Evolutionary conservation across 1,140 invertebrate genomes (phyloP), one percentile per base, ranked within the genome.

Genomic region (Drosophila quadrilineata): DNA sequence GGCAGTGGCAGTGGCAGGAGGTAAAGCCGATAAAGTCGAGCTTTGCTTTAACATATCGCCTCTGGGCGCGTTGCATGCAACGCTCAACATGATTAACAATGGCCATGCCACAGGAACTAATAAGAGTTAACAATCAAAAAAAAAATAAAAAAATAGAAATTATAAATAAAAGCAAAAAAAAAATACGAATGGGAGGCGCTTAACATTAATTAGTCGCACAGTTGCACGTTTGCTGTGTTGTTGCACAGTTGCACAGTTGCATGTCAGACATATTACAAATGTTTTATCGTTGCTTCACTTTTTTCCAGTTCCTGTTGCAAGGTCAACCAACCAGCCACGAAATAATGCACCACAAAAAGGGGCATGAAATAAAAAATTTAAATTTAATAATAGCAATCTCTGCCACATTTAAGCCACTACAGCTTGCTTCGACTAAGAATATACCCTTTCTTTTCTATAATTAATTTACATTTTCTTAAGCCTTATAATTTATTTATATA

Each of bases 231-330:
- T 71, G 75, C 74, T 74, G 49, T 45, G 49, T 76, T 76, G 76
- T n/a, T n/a, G 53, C 40, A n/a, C 57, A 46, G 49, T 71, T 71
- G 75, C 74, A 79, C 59, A 54, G 49, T 76, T 76, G 76, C 76
- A 80, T 80, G 75, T 43, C 66, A 63, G 53, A 54, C 38, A 64
- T 80, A 77, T 77, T 73, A 73, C 71, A 68, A 59, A 59, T 50
- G 49, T 59, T 43, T 70, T 80, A 74, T 79, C 60, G 75, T 31
- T 19, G 41, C 38, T 41, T 33, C 2, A 48, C n/a, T 12, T 17
- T 33, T 9, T 19, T 54, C 3, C 49, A 50, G 49, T 19, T 26
- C 31, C 19, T 48, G 14, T 8, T 33, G 9, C 74, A 76, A 77
- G 74, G 74, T 76, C 74, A 63, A 41, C 49, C 59, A 35, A 52